Base-by-base conservation (phyloP, 2,888 invertebrate species). In the Hetaerina titia region DNA sequence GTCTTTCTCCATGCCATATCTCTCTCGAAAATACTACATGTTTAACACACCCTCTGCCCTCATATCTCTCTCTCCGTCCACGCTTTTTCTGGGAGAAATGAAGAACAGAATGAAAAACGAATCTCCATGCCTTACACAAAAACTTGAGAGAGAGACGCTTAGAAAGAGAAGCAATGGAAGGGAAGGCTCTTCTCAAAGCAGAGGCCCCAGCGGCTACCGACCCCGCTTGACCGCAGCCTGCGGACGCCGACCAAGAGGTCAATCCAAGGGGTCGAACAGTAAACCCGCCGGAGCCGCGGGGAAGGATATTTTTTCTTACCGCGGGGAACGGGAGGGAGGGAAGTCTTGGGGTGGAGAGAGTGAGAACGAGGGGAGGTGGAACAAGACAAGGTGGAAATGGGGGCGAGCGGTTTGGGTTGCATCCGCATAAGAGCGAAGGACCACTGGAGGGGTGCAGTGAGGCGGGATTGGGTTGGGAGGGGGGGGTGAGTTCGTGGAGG, bases 211-310 rank as follows among this genome's bases (percentile, higher is more conserved):
- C 74, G 74, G 92, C 92, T 74, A 57, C 92, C 92, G 92, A 92
- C 92, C 92, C 92, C 92, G 74, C 92, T 92, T 92, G 92, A 92
- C 92, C 92, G 69, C 92, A 56, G 22, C 69, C 69, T 56, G 56
- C 92, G 92, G 92, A 74, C 92, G 69, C 11, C 92, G 69, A 74
- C 92, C 69, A 74, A 92, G 92, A 74, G 92, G 92, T 92, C 92
- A 92, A 81, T 25, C 63, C 45, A 69, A 45, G 92, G 92, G 92
- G 92, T 92, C 92, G 92, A 92, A 74, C 92, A 90, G 90, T 90
- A 90, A 90, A 90, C 90, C 90, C 90, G 90, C 60, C 60, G 63
- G 19, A 25, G 19, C 31, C 64, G 92, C 25, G 69, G 74, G 57
- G 69, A 60, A 89, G 89, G 56, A 19, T 56, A 6, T 57, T 56